These are phyloP conservation scores for Pao palembangensis DNA, from an alignment of 2,113 vertebrate genomes.

Conservation along the genomic window DNA sequence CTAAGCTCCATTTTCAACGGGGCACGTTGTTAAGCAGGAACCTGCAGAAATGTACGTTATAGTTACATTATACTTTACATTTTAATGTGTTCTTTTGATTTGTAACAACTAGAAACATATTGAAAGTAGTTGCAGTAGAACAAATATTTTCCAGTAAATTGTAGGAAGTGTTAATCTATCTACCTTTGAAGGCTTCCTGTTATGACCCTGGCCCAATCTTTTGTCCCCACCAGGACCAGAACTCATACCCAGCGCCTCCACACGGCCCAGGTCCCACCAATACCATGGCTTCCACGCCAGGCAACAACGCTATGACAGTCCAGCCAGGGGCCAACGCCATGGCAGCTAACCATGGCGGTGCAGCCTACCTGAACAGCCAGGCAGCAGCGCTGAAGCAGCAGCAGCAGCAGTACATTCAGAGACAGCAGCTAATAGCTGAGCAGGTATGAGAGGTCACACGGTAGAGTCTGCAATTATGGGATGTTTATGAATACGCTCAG, in stretches of 20 bases:
- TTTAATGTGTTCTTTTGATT: too few species aligned
- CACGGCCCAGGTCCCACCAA: constrained; percentile 74
- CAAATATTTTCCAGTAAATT: neutral
- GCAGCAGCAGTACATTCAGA: constrained; percentile 77
- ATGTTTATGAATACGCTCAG: neutral
- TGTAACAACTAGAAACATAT: too few species aligned
- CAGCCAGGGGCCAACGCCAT: constrained; percentile 75
- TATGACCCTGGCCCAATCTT: neutral
- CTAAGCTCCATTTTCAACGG: too few species aligned
- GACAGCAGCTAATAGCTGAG: constrained; percentile 86
- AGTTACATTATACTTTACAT: too few species aligned
- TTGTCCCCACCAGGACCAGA: constrained; percentile 82
- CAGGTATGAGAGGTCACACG: constrained; percentile 75
- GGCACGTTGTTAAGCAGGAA: too few species aligned
- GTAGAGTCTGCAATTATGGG: neutral
- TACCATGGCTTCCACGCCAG: constrained; percentile 74
- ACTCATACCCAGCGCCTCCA: constrained; percentile 68
- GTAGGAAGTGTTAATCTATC: neutral
- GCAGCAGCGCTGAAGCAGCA: constrained; percentile 85
- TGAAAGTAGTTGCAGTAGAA: neutral
- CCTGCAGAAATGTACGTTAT: too few species aligned
- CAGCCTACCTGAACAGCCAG: constrained; percentile 81
- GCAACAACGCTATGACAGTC: constrained; percentile 70
- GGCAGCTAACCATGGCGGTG: constrained; percentile 77
- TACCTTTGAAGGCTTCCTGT: neutral